These are phyloP conservation scores for Oscheius onirici DNA, from an alignment of 2,888 invertebrate species.

Conservation along the genomic window DNA sequence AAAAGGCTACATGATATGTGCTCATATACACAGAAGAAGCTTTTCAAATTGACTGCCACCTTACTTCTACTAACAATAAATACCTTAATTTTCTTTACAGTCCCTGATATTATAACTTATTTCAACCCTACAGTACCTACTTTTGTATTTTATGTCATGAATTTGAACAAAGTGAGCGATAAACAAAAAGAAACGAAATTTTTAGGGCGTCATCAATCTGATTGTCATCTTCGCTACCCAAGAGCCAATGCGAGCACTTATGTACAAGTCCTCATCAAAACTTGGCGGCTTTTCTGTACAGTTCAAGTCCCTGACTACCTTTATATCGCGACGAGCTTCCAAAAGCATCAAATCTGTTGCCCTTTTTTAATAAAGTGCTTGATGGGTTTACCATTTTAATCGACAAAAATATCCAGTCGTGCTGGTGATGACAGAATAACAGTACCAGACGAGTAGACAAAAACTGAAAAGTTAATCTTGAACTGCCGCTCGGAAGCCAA, in stretches of 20 bases:
- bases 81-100: slow-evolving; percentile 44
- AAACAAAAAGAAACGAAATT: background rate
- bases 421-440: too few relatives aligned
- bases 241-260: slow-evolving; percentile 43
- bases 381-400: background rate
- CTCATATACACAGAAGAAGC: slow-evolving; percentile 19
- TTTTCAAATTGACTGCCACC: slow-evolving; percentile 45
- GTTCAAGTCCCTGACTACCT: background rate
- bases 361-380: background rate
- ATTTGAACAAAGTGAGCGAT: slow-evolving; percentile 50
- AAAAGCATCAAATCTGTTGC: too few relatives aligned
- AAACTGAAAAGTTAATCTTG: too few relatives aligned
- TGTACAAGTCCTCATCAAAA: slow-evolving; percentile 28
- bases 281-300: background rate
- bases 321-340: background rate
- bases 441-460: too few relatives aligned
- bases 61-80: slow-evolving; percentile 47
- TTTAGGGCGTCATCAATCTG: slow-evolving; percentile 49
- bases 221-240: slow-evolving; percentile 47
- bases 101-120: slow-evolving; percentile 45
- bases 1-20: background rate
- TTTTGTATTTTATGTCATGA: slow-evolving; percentile 51
- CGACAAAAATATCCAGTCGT: background rate
- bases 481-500: too few relatives aligned
- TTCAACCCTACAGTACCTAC: slow-evolving; percentile 42